Percentiles rank a stretch among this genome's conserved stretches.
These are phyloP conservation scores for Isoperla grammatica DNA, from an alignment of 2,888 invertebrate species.

Conservation along the genomic window DNA sequence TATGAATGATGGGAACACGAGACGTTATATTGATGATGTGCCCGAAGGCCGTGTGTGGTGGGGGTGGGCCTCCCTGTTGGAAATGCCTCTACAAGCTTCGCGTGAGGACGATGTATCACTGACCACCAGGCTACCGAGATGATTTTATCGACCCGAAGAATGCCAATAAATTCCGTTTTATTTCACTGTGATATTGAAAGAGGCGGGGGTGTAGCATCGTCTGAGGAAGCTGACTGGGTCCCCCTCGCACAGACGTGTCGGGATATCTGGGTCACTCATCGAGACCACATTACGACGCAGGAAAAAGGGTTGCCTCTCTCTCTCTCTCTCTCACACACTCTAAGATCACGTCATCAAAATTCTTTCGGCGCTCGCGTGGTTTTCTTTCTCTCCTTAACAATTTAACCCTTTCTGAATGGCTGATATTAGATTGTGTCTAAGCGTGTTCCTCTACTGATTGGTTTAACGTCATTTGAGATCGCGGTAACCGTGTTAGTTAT, in stretches of 20 bases:
- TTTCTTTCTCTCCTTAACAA: no score
- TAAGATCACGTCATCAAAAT: no score
- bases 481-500: not conserved
- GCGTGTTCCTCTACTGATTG: constrained; percentile 2
- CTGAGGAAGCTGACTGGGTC: no score
- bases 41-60: constrained; percentile 1
- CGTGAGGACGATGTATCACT: not conserved
- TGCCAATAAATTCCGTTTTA: constrained; percentile 24
- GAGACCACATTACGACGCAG: no score
- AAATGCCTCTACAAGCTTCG: no score
- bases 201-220: constrained; percentile 10
- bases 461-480: constrained; percentile 3
- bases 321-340: no score
- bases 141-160: constrained; percentile 17
- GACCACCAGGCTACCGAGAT: not conserved
- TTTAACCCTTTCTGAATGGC: constrained; percentile 1
- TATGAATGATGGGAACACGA: not conserved
- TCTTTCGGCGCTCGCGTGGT: no score
- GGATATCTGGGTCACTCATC: no score
- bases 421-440: constrained; percentile 11
- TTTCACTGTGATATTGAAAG: constrained; percentile 24
- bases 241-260: no score
- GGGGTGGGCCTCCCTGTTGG: not conserved
- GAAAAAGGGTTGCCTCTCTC: no score
- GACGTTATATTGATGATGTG: constrained; percentile 14